A percentile compares a stretch with the other conserved stretches of the same genome.
Evolutionary conservation across 2,888 invertebrate species (phyloP).

Genomic region (Diplolepis rosae): DNA sequence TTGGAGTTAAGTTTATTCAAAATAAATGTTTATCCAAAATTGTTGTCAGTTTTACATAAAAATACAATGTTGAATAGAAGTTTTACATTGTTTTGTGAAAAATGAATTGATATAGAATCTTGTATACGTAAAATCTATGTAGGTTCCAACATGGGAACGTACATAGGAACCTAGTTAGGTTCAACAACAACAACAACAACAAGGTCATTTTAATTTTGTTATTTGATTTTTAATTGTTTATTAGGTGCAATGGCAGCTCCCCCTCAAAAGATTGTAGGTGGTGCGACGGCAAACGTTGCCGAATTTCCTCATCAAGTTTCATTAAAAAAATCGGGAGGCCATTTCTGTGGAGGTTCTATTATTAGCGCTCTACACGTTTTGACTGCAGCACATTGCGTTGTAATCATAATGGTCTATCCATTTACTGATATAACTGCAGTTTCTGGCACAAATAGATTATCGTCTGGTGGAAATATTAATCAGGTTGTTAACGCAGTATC

Average conservation of each 20-base stretch:
- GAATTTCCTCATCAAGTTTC: slow-evolving; percentile 51
- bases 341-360: slow-evolving; percentile 51
- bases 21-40: too few species aligned
- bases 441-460: slow-evolving; percentile 37
- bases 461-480: background rate
- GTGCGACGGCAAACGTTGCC: slow-evolving; percentile 35
- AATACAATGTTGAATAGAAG: too few species aligned
- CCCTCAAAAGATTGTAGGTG: slow-evolving; percentile 39
- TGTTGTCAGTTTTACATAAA: too few species aligned
- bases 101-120: too few species aligned
- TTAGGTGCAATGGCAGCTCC: background rate
- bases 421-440: slow-evolving; percentile 38
- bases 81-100: too few species aligned
- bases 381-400: slow-evolving; percentile 54
- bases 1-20: too few species aligned
- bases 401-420: background rate
- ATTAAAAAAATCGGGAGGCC: slow-evolving; percentile 35
- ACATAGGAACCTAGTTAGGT: too few species aligned
- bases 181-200: background rate
- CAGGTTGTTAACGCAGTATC: background rate
- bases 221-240: background rate
- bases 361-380: slow-evolving; percentile 43
- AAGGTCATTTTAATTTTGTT: too few species aligned
- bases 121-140: too few species aligned
- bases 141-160: too few species aligned